phyloP scores from a whole-genome alignment of 2,797 vertebrate species.

The Hypotaenidia philippensis region DNA sequence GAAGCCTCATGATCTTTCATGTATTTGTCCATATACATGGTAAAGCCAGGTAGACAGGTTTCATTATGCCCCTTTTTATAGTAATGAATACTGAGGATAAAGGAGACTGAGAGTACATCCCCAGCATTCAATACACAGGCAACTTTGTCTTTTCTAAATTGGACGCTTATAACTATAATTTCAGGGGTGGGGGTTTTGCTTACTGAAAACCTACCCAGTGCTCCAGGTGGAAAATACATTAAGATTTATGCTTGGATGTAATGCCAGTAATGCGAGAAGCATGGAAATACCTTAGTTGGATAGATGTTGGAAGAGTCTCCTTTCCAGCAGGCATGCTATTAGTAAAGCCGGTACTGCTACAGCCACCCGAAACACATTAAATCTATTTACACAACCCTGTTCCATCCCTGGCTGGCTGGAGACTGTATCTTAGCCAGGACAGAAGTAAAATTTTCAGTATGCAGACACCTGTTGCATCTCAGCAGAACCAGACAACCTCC shows the following conservation, averaged over 20 bases:
- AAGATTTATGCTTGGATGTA: constrained; percentile 71
- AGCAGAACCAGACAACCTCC: neutral
- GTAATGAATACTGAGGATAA: neutral
- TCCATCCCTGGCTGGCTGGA: neutral
- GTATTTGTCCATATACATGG: neutral
- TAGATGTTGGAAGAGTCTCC: constrained; percentile 31
- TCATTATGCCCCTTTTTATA: neutral
- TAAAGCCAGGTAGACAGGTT: neutral
- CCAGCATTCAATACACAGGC: neutral
- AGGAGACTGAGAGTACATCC: neutral
- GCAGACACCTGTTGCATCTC: neutral
- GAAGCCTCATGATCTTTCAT: constrained; percentile 61
- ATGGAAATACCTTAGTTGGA: constrained; percentile 58
- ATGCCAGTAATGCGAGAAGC: constrained; percentile 68
- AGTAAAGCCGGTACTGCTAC: neutral
- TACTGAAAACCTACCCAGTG: constrained; percentile 57
- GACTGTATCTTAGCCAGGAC: neutral
- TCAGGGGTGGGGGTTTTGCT: neutral
- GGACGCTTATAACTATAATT: neutral
- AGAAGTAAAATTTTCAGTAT: neutral
- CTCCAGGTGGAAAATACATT: constrained; percentile 67
- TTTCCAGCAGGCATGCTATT: constrained; percentile 52
- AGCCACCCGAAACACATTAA: neutral
- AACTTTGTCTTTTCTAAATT: neutral
- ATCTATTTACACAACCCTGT: neutral